Percentiles rank a stretch among this genome's conserved stretches.
Conservation (phyloP, 1,140 invertebrate species). For the Psix sp. region DNA sequence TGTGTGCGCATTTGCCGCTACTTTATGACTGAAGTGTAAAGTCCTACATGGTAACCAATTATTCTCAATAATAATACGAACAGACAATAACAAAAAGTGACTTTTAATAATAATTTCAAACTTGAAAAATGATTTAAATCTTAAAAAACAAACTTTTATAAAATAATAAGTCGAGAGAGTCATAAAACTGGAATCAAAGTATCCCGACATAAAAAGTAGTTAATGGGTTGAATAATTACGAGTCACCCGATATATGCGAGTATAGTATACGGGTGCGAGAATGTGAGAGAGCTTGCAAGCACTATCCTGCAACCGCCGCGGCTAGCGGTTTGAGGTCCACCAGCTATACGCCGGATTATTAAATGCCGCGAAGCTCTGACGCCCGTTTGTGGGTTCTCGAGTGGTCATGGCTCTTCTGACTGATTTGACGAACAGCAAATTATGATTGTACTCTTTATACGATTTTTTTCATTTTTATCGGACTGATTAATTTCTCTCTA, state of each 20-base stretch:
- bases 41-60: too few species aligned
- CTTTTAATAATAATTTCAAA: too few species aligned
- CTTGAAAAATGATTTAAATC: too few species aligned
- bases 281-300: conserved; percentile 58
- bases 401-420: conserved; percentile 61
- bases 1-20: conserved; percentile 25
- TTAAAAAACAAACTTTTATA: too few species aligned
- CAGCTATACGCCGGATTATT: conserved; percentile 74
- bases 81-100: not conserved
- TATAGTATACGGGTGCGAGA: conserved; percentile 32
- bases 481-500: not conserved
- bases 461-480: conserved; percentile 2
- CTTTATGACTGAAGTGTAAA: conserved; percentile 42
- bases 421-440: conserved; percentile 50
- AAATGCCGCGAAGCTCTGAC: conserved; percentile 70
- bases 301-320: conserved; percentile 68
- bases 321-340: conserved; percentile 75
- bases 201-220: conserved; percentile 4
- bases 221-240: conserved; percentile 36
- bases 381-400: conserved; percentile 69
- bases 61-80: not conserved
- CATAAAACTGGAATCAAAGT: too few species aligned
- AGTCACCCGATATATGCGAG: conserved; percentile 44
- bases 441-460: conserved; percentile 19
- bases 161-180: too few species aligned